Base-by-base conservation (phyloP, 2,797 vertebrate species). In the Hemibagrus guttatus region DNA sequence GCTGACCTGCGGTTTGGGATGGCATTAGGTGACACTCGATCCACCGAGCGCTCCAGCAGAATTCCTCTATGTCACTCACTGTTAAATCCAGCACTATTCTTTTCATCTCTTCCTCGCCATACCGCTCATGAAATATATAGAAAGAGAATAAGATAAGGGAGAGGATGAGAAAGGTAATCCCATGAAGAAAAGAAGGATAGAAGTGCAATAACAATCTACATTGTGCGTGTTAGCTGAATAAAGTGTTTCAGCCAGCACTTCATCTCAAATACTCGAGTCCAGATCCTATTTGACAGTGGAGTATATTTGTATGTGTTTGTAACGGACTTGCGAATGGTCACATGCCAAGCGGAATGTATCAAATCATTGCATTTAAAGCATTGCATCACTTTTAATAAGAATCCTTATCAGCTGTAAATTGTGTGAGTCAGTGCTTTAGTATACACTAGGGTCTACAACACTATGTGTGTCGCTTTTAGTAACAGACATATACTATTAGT, bases 31-130 rank as follows among this genome's bases (percentile, higher is more conserved):
- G 76, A 89, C 87, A 87, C 86, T 81, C 84, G 87, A 89, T 86
- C 86, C 85, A 84, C 72, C 81, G 83, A n/a, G 84, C 58, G 64
- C 42, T 90, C 79, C 86, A 68, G 83, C 69, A 61, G 84, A 84
- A 87, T 89, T 89, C 89, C 89, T 90, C 84, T 87, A 69, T 69
- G 71, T 85, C 86, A 86, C 82, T 89, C 84, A 80, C 84, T 86
- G 86, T 89, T 88, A 88, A 89, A 89, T 89, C 89, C 84, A 35
- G 52, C 71, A 69, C 82, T 74, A 86, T 89, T 42, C 66, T 80
- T 88, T 49, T 90, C 82, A 80, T 86, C 64, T 68, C 74, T 42
- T 86, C 59, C 68, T 81, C 59, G 63, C 81, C 72, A 54, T 83
- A 79, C 54, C 59, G 68, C 35, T n/a, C 75, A 56, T 28, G 58